phyloP scores from a whole-genome alignment of 2,113 vertebrate species.

The Mustela nigripes region DNA sequence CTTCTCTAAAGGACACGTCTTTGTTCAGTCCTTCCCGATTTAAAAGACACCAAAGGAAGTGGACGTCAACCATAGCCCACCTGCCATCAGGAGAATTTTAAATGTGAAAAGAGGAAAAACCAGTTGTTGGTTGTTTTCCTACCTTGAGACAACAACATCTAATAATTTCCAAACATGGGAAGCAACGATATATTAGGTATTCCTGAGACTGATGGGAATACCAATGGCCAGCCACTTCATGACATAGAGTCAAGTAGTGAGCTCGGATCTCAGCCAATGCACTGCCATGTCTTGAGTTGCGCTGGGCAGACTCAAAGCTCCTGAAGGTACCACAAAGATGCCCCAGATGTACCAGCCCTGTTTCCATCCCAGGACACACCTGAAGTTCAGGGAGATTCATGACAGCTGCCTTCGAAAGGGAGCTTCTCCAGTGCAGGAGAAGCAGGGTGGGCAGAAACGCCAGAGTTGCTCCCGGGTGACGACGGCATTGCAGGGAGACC shows the following conservation, averaged over 20 bases:
- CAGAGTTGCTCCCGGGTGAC: not conserved
- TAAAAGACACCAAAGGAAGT: not conserved
- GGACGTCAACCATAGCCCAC: too few species aligned
- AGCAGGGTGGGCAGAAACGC: too few species aligned
- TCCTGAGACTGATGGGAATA: too few species aligned
- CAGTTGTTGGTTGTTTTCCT: not conserved
- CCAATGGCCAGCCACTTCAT: rapidly evolving
- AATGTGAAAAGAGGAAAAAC: not conserved
- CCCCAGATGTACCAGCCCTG: rapidly evolving
- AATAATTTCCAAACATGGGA: too few species aligned
- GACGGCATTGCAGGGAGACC: rapidly evolving
- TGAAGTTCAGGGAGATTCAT: not conserved
- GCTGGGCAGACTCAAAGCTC: not conserved
- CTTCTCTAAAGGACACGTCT: not conserved
- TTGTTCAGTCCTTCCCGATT: not conserved
- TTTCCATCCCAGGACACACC: not conserved
- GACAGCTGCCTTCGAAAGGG: not conserved
- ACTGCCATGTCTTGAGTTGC: too few species aligned
- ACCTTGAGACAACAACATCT: not conserved
- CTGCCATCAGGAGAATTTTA: not conserved
- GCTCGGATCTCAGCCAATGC: rapidly evolving
- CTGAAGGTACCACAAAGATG: too few species aligned
- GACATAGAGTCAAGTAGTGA: not conserved
- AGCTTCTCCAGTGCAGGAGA: too few species aligned
- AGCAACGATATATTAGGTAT: rapidly evolving